A percentile compares a stretch with the other conserved stretches of the same genome.
These are phyloP conservation scores for Ochlodes sylvanus DNA, from an alignment of 2,888 invertebrate species.

Conservation along the genomic window DNA sequence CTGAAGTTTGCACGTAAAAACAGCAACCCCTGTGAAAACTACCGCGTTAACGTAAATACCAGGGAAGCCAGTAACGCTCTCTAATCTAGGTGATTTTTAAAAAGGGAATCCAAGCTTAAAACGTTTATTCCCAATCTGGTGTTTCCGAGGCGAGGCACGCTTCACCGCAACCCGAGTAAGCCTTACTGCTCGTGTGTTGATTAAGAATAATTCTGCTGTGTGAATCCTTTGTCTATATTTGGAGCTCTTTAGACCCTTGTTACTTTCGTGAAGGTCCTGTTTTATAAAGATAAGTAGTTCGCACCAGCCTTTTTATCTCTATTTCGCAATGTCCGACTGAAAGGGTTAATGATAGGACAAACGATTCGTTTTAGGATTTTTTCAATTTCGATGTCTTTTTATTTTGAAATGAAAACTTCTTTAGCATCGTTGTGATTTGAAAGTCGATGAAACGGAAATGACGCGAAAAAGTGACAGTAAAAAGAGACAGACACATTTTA, in stretches of 20 bases:
- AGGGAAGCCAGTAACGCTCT: background rate
- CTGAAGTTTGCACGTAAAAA: background rate
- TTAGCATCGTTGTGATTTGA: too few species aligned
- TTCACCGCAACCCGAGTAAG: conserved; percentile 24
- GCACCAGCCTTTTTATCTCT: conserved; percentile 8
- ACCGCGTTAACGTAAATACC: conserved; percentile 3
- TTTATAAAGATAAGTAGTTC: conserved; percentile 19
- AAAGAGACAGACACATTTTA: too few species aligned
- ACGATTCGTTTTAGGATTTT: background rate
- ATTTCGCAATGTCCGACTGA: conserved; percentile 12
- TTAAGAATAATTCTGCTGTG: conserved; percentile 37
- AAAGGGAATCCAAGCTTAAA: conserved; percentile 24
- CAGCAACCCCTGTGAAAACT: background rate
- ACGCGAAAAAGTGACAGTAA: too few species aligned
- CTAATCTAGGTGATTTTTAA: conserved; percentile 23
- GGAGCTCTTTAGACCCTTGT: conserved; percentile 18
- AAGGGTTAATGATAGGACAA: conserved; percentile 11
- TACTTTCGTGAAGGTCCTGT: conserved; percentile 20
- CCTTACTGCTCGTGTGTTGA: conserved; percentile 35
- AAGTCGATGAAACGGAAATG: too few species aligned
- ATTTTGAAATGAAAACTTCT: too few species aligned
- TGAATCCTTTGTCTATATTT: conserved; percentile 31
- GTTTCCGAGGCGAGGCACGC: conserved; percentile 36
- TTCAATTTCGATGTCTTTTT: background rate
- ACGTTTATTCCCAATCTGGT: conserved; percentile 27